Evolutionary conservation across 2,888 invertebrate species (phyloP).

Genomic region (Yponomeuta evonymella): DNA sequence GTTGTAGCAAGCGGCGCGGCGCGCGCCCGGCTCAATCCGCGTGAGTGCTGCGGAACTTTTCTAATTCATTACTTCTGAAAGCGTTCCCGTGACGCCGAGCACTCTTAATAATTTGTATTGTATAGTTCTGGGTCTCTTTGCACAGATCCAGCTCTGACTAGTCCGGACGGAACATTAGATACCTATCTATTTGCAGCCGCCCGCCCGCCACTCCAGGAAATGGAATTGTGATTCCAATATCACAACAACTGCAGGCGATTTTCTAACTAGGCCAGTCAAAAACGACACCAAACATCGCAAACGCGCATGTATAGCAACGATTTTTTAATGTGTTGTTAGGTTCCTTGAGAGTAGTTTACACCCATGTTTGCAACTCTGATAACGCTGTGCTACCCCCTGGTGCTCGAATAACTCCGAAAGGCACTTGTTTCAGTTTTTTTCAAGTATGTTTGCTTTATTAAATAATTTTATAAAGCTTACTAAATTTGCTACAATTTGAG

Average conservation of each 20-base stretch:
- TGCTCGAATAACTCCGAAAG: too few relatives aligned
- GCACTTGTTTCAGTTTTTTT: too few relatives aligned
- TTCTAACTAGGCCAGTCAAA: neutral
- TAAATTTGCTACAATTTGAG: too few relatives aligned
- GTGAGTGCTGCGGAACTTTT: constrained; percentile 76
- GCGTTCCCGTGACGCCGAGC: constrained; percentile 74
- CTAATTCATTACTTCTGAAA: constrained; percentile 77
- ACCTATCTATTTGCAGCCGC: constrained; percentile 1
- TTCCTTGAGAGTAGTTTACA: too few relatives aligned
- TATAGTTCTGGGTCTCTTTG: constrained; percentile 59
- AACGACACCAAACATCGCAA: too few relatives aligned
- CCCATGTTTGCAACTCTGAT: too few relatives aligned
- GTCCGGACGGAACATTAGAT: neutral
- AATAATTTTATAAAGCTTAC: too few relatives aligned
- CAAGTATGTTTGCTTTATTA: too few relatives aligned
- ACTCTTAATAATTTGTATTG: constrained; percentile 76
- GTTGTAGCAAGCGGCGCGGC: constrained; percentile 68
- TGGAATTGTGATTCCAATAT: constrained; percentile 42
- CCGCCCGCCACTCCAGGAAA: constrained; percentile 37
- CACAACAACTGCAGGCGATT: constrained; percentile 33
- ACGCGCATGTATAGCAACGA: too few relatives aligned
- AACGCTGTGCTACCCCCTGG: too few relatives aligned
- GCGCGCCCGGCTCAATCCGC: constrained; percentile 66
- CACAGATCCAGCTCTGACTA: constrained; percentile 35
- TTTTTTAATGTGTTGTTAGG: too few relatives aligned